Evolutionary conservation across 2,797 vertebrate genomes (phyloP), one percentile per base, ranked within the genome.

Genomic region (Decapterus maruadsi): DNA sequence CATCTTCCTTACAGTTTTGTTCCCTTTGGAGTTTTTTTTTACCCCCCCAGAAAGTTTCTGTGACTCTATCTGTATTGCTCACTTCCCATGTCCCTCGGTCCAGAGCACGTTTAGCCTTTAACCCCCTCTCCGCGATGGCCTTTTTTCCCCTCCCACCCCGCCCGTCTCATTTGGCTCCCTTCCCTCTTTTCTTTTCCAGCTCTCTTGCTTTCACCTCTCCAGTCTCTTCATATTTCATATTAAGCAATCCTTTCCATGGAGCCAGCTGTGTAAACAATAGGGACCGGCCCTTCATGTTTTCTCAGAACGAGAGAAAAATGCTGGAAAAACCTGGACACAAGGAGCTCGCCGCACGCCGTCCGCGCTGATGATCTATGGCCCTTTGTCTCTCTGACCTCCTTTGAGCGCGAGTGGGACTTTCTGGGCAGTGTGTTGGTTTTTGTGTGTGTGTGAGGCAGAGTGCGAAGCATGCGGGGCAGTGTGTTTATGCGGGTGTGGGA

Each of bases 201-300:
- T 86, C 77, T 73, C 78, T 80, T 72, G 56, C 77, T 68, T 80
- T 83, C 77, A 87, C 86, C 87, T 90, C 90, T 83, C 80, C 64
- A 34, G 87, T 92, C 87, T 91, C 82, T 91, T 95, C 92, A 94
- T 94, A 94, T 95, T 94, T 94, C 93, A 95, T 93, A 93, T 95
- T 91, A 94, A 94, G 93, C 94, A 95, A 94, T 94, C 92, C 84
- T 93, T 94, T 94, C 92, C 93, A 90, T 75, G 79, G 66, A 85
- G 88, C 93, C 94, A 95, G 94, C 95, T 96, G 95, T 95, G 94
- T 94, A 94, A 95, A 95, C 94, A 95, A 85, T 72, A 79, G 88
- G 87, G 85, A 87, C 90, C 66, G 63, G 82, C 85, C 91, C 85
- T 88, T 76, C 75, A 38, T 88, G 90, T 94, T 93, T 94, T 92